Percentiles rank a stretch among this genome's conserved stretches.
phyloP scores from a whole-genome alignment of 1,140 invertebrate genomes.

The Drosophila arawakana region DNA sequence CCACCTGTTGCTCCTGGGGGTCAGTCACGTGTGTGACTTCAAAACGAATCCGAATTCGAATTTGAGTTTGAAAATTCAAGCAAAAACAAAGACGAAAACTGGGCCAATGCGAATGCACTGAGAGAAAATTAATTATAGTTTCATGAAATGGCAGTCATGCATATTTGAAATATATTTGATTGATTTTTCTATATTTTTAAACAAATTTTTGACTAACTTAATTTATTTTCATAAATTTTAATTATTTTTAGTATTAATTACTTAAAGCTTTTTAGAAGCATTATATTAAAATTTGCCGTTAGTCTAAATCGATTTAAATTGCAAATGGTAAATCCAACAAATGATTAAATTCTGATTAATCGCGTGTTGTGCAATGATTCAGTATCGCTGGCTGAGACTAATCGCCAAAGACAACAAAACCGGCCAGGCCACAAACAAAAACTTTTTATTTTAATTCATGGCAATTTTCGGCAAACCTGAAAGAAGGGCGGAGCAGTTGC shows the following conservation, averaged over 20 bases:
- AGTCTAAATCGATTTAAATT: not conserved
- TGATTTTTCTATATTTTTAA: too few relatives aligned
- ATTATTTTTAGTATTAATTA: too few relatives aligned
- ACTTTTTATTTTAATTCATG: constrained; percentile 58
- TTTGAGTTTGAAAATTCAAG: too few relatives aligned
- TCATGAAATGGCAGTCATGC: not conserved
- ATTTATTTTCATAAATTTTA: too few relatives aligned
- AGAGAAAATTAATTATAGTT: constrained; percentile 14
- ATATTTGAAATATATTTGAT: not conserved
- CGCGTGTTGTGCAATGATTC: constrained; percentile 27
- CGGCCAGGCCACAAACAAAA: constrained; percentile 69
- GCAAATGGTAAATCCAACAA: constrained; percentile 36
- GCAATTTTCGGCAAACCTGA: constrained; percentile 44
- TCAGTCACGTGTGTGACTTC: constrained; percentile 54
- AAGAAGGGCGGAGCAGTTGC: not conserved
- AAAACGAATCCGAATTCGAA: constrained; percentile 29
- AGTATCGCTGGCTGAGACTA: constrained; percentile 49
- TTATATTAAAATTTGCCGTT: too few relatives aligned
- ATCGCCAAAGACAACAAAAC: constrained; percentile 81
- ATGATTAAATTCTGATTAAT: constrained; percentile 72
- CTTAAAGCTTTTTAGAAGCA: too few relatives aligned
- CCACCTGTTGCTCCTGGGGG: constrained; percentile 46
- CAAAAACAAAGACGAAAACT: constrained; percentile 50
- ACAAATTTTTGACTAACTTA: too few relatives aligned
- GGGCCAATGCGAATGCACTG: constrained; percentile 63